Evolutionary conservation across 2,113 vertebrate genomes (phyloP).

Genomic region (Carassius gibelio): DNA sequence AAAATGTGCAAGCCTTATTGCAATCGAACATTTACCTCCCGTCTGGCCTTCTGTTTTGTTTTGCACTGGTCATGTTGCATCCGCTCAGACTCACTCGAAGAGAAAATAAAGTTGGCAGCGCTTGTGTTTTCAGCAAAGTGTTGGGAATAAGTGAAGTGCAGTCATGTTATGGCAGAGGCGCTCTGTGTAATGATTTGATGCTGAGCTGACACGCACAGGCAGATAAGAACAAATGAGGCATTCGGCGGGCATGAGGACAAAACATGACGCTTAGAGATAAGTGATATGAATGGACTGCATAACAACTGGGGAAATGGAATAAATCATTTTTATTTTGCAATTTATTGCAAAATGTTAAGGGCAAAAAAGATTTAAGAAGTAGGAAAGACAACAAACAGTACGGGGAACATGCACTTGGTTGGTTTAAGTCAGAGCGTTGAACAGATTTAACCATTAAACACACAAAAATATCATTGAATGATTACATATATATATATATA

Average conservation of each 20-base stretch:
- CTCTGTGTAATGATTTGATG: slow-evolving; percentile 28
- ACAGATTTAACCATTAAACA: background rate
- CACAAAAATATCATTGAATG: background rate
- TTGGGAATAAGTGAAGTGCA: background rate
- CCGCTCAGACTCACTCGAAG: background rate
- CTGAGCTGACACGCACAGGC: background rate
- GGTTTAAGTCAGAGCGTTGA: background rate
- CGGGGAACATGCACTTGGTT: background rate
- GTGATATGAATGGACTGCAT: slow-evolving; percentile 14
- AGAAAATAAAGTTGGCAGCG: background rate
- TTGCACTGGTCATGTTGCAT: background rate
- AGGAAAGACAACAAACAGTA: background rate
- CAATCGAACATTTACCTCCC: background rate
- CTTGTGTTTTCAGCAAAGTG: background rate
- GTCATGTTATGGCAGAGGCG: background rate
- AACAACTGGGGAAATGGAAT: background rate
- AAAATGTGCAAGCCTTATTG: background rate
- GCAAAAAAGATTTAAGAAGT: background rate
- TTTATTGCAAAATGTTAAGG: background rate
- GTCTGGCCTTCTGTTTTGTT: background rate
- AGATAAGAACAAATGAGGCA: slow-evolving; percentile 20
- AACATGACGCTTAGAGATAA: slow-evolving; percentile 11
- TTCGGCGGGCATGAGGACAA: slow-evolving; percentile 7
- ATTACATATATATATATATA: background rate
- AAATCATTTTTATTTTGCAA: background rate